Evolutionary conservation across 2,888 invertebrate genomes (phyloP), one percentile per base, ranked within the genome.

Genomic region (Tethea ocularis): DNA sequence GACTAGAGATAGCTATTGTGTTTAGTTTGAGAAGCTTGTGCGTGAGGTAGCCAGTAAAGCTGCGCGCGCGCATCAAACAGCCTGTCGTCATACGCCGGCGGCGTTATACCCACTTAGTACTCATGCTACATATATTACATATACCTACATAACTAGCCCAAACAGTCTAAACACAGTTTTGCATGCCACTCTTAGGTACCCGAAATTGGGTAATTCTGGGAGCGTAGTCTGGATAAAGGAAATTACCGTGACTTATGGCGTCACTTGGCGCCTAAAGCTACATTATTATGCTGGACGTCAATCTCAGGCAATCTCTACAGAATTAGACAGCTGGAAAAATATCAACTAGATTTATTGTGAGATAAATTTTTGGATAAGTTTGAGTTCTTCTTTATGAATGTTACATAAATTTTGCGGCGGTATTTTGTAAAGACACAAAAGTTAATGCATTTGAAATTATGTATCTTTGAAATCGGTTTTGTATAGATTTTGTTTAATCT

Each of bases 11-110:
- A n/a, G n/a, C n/a, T n/a, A n/a, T 26, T 6, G 60, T 20, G 62
- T n/a, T n/a, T 29, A 57, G 51, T 23, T 56, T 58, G 23, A 10
- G 26, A 11, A 13, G 23, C 56, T 20, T 56, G 26, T 46, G 62
- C 62, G 22, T 58, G 53, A 54, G 46, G 46, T 54, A 54, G 58
- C 54, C 29, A 26, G 53, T 46, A 41, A n/a, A 36, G 52, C 38
- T 52, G 57, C 22, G 56, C 51, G 56, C 46, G 46, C 41, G 41
- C 33, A 36, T 46, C 46, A 46, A n/a, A 46, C 46, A 20, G 46
- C 46, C 46, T 38, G 46, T 17, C 46, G 46, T 46, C 46, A 46
- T 46, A 46, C 46, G 41, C 17, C 7, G 38, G 4, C 41, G 46
- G 46, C 20, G 46, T 17, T 17, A 46, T 46, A 20, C 3, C 46